Base-by-base conservation (phyloP, 2,797 vertebrate species). In the Euthynnus affinis region DNA sequence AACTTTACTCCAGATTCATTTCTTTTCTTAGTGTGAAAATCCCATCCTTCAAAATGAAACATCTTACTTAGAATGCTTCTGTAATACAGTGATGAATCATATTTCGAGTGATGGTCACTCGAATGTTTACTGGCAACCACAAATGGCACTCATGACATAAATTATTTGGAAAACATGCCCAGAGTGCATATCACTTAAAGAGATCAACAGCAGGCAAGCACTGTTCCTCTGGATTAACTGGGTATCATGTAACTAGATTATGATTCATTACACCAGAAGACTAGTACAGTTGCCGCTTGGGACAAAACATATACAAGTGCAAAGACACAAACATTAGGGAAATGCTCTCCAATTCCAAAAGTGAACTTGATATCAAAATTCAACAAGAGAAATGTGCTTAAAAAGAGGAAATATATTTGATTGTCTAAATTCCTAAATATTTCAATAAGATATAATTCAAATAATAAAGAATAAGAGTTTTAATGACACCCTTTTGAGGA, bases 51-150 rank as follows among this genome's bases (percentile, higher is more conserved):
- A 49, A 49, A 49, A 49, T 46, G 15, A 44, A 46, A 18, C 1
- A 6, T 60, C 65, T 18, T 25, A 20, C n/a, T 62, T 46, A 3
- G 12, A 46, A 53, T 70, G 13, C 22, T 12, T 67, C 62, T 66
- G 27, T 46, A 53, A 46, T 14, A 57, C 29, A 63, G 12, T 59
- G 61, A 44, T 72, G 9, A 44, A 65, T 72, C 8, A 9, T 22
- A 22, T 51, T 37, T 55, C 42, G 5, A 37, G 15, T 9, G 17
- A 15, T 23, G 9, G n/a, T n/a, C 44, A 15, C 20, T 53, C 51
- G 0, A n/a, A 18, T 60, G 44, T 25, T 46, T 15, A 22, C 22
- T 13, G 8, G 15, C 14, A 46, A 22, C 25, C 37, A 23, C 62
- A 59, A 10, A 3, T 17, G 4, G 25, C 59, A 59, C 37, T 65